Conservation (phyloP, 2,888 invertebrate species). For the Cabera pusaria region DNA sequence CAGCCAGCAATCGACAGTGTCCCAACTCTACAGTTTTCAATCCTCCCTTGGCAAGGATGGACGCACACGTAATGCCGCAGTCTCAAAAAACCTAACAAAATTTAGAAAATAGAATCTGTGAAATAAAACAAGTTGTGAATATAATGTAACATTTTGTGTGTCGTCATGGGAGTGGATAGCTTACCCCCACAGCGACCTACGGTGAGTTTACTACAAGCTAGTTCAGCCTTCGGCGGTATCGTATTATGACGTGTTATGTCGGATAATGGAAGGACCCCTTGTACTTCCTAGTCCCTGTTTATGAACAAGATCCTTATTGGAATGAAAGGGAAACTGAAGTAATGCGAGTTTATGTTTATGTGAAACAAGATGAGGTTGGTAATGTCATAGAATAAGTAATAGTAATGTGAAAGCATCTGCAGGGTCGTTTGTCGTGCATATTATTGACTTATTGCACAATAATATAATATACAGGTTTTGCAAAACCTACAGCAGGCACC, state of each 20-base stretch:
- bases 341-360: too few species aligned
- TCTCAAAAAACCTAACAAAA: conserved; percentile 32
- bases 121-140: conserved; percentile 35
- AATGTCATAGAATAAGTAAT: too few species aligned
- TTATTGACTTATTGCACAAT: too few species aligned
- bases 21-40: conserved; percentile 42
- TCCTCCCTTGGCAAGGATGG: conserved; percentile 50
- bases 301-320: too few species aligned
- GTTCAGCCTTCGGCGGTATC: conserved; percentile 1
- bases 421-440: too few species aligned
- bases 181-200: conserved; percentile 52
- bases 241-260: conserved; percentile 18
- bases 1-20: conserved; percentile 25
- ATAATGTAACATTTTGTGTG: conserved; percentile 42
- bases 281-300: too few species aligned
- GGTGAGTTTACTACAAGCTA: conserved; percentile 48
- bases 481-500: too few species aligned
- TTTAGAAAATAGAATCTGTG: conserved; percentile 18
- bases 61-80: conserved; percentile 48
- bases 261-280: conserved; percentile 18
- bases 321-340: too few species aligned
- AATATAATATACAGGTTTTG: too few species aligned
- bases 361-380: too few species aligned
- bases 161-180: conserved; percentile 68
- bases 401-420: too few species aligned